A percentile compares a stretch with the other conserved stretches of the same genome.
These are phyloP conservation scores for Cygnus buccinator DNA, from an alignment of 2,113 vertebrate species.

Conservation along the genomic window DNA sequence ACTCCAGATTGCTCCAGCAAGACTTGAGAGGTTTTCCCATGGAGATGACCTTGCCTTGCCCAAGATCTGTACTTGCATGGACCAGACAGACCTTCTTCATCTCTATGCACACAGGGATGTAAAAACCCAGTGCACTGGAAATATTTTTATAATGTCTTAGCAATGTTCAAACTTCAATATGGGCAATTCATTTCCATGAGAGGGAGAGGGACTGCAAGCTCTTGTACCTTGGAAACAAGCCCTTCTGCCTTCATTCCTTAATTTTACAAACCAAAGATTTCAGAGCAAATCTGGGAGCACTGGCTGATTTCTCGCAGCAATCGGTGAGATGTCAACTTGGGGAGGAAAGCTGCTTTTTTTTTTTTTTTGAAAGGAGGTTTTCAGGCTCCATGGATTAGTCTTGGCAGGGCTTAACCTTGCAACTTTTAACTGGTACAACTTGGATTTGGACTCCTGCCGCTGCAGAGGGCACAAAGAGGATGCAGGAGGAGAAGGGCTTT, in stretches of 20 bases:
- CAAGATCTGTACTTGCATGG: rapidly evolving
- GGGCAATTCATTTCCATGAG: rapidly evolving
- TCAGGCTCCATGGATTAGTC: not conserved
- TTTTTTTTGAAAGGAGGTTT: not conserved
- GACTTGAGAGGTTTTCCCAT: not conserved
- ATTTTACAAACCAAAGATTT: not conserved
- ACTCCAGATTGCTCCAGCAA: not conserved
- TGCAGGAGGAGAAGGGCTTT: not conserved
- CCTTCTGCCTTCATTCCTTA: not conserved
- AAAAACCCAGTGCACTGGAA: not conserved
- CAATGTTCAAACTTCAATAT: not conserved
- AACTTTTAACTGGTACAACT: not conserved
- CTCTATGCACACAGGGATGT: rapidly evolving
- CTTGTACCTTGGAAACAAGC: not conserved
- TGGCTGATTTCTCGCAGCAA: not conserved
- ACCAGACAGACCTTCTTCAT: not conserved
- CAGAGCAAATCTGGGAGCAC: rapidly evolving
- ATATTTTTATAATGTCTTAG: rapidly evolving
- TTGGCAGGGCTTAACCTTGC: not conserved
- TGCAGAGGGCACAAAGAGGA: not conserved
- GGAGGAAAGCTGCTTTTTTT: not conserved
- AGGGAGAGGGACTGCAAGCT: rapidly evolving
- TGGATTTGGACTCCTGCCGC: not conserved
- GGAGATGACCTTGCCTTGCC: not conserved
- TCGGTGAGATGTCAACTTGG: rapidly evolving